These are phyloP conservation scores for Tiliacea aurago DNA, from an alignment of 2,888 invertebrate genomes.

Conservation along the genomic window DNA sequence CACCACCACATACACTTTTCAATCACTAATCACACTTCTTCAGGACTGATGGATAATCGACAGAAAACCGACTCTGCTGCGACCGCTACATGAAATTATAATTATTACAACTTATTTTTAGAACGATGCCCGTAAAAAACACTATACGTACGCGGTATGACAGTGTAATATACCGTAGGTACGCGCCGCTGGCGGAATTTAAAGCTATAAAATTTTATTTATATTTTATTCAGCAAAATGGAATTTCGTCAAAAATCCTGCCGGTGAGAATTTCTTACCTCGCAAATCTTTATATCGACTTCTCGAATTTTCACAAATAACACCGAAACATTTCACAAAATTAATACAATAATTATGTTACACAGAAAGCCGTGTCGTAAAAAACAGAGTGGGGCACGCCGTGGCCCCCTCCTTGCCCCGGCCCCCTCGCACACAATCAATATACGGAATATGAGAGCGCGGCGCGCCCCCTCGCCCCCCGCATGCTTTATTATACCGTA, in stretches of 20 bases:
- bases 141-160: slow-evolving; percentile 91
- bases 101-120: slow-evolving; percentile 91
- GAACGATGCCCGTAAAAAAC: slow-evolving; percentile 91
- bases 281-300: slow-evolving; percentile 85
- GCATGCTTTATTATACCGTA: slow-evolving; percentile 91
- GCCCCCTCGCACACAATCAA: slow-evolving; percentile 91
- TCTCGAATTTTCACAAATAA: slow-evolving; percentile 89
- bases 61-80: slow-evolving; percentile 88
- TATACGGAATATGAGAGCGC: slow-evolving; percentile 91
- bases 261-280: slow-evolving; percentile 86
- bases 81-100: slow-evolving; percentile 91
- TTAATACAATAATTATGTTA: slow-evolving; percentile 91
- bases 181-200: slow-evolving; percentile 90
- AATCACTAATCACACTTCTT: slow-evolving; percentile 85
- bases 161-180: slow-evolving; percentile 90
- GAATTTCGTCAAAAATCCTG: slow-evolving; percentile 80
- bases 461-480: slow-evolving; percentile 90
- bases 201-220: slow-evolving; percentile 87
- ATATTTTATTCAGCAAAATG: slow-evolving; percentile 82
- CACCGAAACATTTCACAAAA: slow-evolving; percentile 91
- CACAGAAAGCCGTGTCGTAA: slow-evolving; percentile 91
- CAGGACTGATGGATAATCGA: slow-evolving; percentile 84
- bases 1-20: slow-evolving; percentile 86
- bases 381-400: slow-evolving; percentile 91
- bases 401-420: slow-evolving; percentile 90